Base-by-base conservation (phyloP, 2,888 invertebrate genomes). In the Yponomeuta malinellus region DNA sequence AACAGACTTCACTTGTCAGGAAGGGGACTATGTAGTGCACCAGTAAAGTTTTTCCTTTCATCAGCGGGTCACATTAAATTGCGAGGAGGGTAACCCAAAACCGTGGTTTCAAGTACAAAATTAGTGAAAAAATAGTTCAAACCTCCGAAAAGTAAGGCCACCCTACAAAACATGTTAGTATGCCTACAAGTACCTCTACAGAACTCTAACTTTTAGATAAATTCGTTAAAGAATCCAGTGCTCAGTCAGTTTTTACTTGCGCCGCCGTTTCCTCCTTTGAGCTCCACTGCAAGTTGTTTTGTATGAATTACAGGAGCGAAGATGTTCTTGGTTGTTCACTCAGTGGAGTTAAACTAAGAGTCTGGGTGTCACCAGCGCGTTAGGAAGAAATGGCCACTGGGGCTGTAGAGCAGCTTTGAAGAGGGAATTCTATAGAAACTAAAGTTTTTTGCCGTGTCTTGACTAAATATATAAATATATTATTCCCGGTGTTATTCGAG, bases 171-270 rank as follows among this genome's bases (percentile, higher is more conserved):
- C 15, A 15, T 59, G 52, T 59, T 59, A 59, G 52, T 59, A 15
- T 15, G 52, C 52, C 52, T 15, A 59, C 12, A 59, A 15, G 15
- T 59, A 59, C 15, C 52, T 15, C 12, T 33, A 5, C 52, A 59
- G 52, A 59, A 59, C 1, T 15, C 15, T 59, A 59, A 59, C 52
- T 59, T 59, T 59, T 59, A 59, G 52, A 59, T 59, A 59, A 59
- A 59, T 59, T 59, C 52, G 52, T 59, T 59, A 59, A 59, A 59
- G 52, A 59, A 59, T 59, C 52, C 52, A 15, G 52, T 59, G 52
- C 52, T 12, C 52, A 59, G 52, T 59, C 15, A 59, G 52, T 59
- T 59, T 59, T 59, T 59, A 59, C 15, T 59, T 59, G 52, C 52
- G 52, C 52, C 52, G 52, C 52, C 52, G 52, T 15, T 15, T 59